Percentiles rank a stretch among this genome's conserved stretches.
Conservation (phyloP, 2,888 invertebrate species). For the Trissolcus japonicus region DNA sequence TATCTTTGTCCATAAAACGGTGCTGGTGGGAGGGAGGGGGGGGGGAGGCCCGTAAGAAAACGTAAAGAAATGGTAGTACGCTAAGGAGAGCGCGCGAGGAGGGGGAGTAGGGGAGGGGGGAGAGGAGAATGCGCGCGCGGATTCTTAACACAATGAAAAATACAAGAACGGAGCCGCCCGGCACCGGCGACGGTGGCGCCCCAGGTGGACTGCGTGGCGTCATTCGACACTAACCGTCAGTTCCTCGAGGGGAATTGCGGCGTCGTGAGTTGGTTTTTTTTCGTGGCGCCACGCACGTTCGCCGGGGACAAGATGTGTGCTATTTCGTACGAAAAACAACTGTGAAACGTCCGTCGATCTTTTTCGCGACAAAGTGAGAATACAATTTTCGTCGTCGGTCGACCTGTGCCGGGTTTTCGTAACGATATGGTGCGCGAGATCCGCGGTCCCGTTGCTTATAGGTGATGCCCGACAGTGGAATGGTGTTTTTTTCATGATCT, state of each 20-base stretch:
- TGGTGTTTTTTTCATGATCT: conserved; percentile 46
- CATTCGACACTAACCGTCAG: conserved; percentile 41
- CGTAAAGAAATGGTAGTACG: conserved; percentile 16
- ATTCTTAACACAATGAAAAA: conserved; percentile 42
- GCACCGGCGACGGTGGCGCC: conserved; percentile 44
- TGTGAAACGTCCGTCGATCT: not conserved
- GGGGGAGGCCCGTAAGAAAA: conserved; percentile 32
- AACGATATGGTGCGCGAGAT: conserved; percentile 19
- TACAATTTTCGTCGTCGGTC: not conserved
- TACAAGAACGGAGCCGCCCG: conserved; percentile 49
- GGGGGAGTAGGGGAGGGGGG: too few relatives aligned
- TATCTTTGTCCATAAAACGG: conserved; percentile 35
- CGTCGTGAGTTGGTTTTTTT: conserved; percentile 38
- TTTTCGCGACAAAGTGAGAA: not conserved
- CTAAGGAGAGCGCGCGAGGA: not conserved
- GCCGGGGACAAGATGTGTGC: conserved; percentile 18
- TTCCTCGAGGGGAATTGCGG: conserved; percentile 46
- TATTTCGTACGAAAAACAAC: conserved; percentile 11
- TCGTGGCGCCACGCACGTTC: conserved; percentile 8
- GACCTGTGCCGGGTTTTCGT: not conserved
- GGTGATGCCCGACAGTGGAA: conserved; percentile 51
- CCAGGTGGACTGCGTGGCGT: conserved; percentile 31
- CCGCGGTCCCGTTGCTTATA: conserved; percentile 35
- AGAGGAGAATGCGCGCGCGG: conserved; percentile 35
- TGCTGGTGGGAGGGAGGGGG: conserved; percentile 7